Conservation (phyloP, 2,113 vertebrate species). For the Brienomyrus brachyistius region DNA sequence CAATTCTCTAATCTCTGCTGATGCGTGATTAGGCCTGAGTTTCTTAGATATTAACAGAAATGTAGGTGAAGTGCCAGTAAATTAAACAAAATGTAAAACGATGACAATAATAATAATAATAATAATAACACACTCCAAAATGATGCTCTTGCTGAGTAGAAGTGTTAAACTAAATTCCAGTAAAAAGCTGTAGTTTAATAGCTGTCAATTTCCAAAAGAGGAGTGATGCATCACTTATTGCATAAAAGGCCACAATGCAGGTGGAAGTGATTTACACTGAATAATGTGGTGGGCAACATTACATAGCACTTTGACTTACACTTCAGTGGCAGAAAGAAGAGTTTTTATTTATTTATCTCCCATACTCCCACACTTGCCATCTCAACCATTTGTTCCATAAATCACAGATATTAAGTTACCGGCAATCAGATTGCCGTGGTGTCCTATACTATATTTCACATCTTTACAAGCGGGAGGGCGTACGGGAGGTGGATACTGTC, state of each 20-base stretch:
- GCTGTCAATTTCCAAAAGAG: slow-evolving; percentile 21
- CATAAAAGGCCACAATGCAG: slow-evolving; percentile 11
- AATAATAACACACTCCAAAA: not conserved
- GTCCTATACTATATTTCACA: not conserved
- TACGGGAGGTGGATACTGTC: not conserved
- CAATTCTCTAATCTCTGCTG: not conserved
- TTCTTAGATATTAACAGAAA: not conserved
- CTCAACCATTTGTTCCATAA: slow-evolving; percentile 15
- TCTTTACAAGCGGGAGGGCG: not conserved
- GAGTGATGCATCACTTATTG: slow-evolving; percentile 13
- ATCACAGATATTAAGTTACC: not conserved
- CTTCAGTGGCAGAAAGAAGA: slow-evolving; percentile 2
- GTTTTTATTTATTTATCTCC: not conserved
- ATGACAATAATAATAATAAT: not conserved
- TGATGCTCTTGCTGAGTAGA: not conserved
- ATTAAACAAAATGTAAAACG: not conserved
- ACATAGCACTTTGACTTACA: slow-evolving; percentile 1
- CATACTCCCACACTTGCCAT: not conserved
- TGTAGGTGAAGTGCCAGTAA: not conserved
- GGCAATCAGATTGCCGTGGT: not conserved
- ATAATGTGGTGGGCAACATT: slow-evolving; percentile 15
- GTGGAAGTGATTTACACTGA: slow-evolving; percentile 16
- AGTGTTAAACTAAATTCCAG: slow-evolving; percentile 12
- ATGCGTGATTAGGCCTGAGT: not conserved
- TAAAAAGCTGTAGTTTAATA: slow-evolving; percentile 12